phyloP scores from a whole-genome alignment of 1,140 invertebrate species.

The Drosophila orosa region DNA sequence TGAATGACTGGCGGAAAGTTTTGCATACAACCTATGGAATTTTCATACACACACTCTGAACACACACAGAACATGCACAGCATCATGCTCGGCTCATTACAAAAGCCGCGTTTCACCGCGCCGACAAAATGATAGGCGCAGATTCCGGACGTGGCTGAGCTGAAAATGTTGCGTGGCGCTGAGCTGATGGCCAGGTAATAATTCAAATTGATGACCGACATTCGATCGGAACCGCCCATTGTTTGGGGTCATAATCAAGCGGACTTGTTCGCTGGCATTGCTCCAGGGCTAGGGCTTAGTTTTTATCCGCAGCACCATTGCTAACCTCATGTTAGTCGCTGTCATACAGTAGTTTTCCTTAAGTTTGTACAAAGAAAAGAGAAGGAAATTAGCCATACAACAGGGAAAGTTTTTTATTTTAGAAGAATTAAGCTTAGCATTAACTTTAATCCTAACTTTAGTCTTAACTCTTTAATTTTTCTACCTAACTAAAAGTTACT shows the following conservation, averaged over 20 bases:
- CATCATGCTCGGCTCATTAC: constrained; percentile 76
- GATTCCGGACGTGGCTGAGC: constrained; percentile 20
- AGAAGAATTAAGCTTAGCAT: not conserved
- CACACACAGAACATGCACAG: constrained; percentile 19
- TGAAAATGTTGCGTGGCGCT: not conserved
- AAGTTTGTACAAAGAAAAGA: not conserved
- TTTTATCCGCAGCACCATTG: not conserved
- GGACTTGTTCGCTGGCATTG: constrained; percentile 3
- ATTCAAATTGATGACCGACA: constrained; percentile 50
- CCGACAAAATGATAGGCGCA: constrained; percentile 50
- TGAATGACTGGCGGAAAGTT: constrained; percentile 67
- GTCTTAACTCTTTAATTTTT: not conserved
- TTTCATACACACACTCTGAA: constrained; percentile 3
- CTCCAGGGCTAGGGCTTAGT: not conserved
- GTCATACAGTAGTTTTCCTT: not conserved
- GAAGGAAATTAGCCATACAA: too few species aligned
- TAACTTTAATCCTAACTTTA: not conserved
- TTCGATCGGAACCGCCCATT: constrained; percentile 29
- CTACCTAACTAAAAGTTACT: not conserved
- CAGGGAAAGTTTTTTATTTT: too few species aligned
- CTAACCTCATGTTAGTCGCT: not conserved
- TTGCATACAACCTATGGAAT: constrained; percentile 36
- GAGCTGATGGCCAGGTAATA: constrained; percentile 32
- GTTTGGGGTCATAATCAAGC: constrained; percentile 26
- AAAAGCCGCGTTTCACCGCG: constrained; percentile 57